Base-by-base conservation (phyloP, 2,113 vertebrate genomes). In the Phalacrocorax carbo region DNA sequence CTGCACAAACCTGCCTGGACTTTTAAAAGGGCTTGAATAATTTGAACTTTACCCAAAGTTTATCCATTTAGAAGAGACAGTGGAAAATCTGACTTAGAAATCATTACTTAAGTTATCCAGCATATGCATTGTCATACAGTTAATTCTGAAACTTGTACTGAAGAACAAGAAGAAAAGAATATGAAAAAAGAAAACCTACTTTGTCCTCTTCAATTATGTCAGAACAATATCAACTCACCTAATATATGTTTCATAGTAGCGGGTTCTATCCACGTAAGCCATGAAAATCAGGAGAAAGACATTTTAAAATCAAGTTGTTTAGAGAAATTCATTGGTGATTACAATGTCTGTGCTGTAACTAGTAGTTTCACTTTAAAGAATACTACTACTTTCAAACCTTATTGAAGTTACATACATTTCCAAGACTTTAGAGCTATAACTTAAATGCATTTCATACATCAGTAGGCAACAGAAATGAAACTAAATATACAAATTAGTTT, bases 171-270 rank as follows among this genome's bases (percentile, higher is more conserved):
- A 46, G 15, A 40, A 60, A 14, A 13, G 20, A 38, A 13, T 5
- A 29, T 40, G 5, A 9, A 12, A 52, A 38, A 5, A 12, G 6
- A 62, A 54, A 57, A 10, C 15, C 20, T 38, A 26, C 7, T 73
- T 29, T 81, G 21, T 70, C 15, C 19, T 52, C 30, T 75, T 96
- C 22, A 27, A 11, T 48, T 64, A 52, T 22, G 4, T 29, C 54
- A 91, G 32, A 88, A 91, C 36, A 88, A 16, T 12, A 84, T 86
- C 83, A 97, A 99, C 99, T 98, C 99, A 99, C 99, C 99, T 99
- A 98, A 99, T 97, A 88, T 99, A 99, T 95, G 99, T 98, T 98
- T 99, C 99, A 98, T 99, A 99, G 99, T 99, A 99, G 98, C 99
- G 99, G 93, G 99, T 99, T 99, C 99, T 99, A 98, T 98, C 98